A percentile compares a stretch with the other conserved stretches of the same genome.
phyloP scores from a whole-genome alignment of 37 sponge, comb jelly and placozoan genomes.

The Agelas oroides region DNA sequence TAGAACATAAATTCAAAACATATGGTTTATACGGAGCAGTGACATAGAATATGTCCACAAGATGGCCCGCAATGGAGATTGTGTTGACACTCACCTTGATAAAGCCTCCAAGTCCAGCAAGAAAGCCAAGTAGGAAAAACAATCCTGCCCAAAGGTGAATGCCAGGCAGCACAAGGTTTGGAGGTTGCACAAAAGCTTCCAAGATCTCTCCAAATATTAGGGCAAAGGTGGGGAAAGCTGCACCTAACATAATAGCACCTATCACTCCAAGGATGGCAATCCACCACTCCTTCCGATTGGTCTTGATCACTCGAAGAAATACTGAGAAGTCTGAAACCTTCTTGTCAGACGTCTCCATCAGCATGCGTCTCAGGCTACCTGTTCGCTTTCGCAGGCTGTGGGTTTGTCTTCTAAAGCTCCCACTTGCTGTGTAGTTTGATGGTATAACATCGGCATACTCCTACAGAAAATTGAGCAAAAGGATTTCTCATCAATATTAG shows the following conservation, averaged over 20 bases:
- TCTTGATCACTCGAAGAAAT: conserved; percentile 22
- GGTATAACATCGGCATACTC: conserved; percentile 18
- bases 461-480: no score
- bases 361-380: not conserved
- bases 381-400: no score
- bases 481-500: no score
- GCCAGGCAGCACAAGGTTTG: not conserved
- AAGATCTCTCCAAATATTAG: conserved; percentile 61
- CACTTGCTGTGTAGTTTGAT: not conserved
- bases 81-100: conserved; percentile 13
- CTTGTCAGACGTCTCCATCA: conserved; percentile 10
- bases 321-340: conserved; percentile 10
- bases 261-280: conserved; percentile 47
- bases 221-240: conserved; percentile 62
- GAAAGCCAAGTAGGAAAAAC: conserved; percentile 37
- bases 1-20: not conserved
- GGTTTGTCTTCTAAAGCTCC: not conserved
- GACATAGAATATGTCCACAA: no score
- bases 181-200: conserved; percentile 4
- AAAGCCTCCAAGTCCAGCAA: conserved; percentile 28
- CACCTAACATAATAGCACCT: conserved; percentile 45
- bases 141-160: conserved; percentile 35
- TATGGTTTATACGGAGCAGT: no score
- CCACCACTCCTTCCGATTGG: conserved; percentile 61
- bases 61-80: no score